Base-by-base conservation (phyloP, 2,113 vertebrate species). In the Donacobius atricapilla region DNA sequence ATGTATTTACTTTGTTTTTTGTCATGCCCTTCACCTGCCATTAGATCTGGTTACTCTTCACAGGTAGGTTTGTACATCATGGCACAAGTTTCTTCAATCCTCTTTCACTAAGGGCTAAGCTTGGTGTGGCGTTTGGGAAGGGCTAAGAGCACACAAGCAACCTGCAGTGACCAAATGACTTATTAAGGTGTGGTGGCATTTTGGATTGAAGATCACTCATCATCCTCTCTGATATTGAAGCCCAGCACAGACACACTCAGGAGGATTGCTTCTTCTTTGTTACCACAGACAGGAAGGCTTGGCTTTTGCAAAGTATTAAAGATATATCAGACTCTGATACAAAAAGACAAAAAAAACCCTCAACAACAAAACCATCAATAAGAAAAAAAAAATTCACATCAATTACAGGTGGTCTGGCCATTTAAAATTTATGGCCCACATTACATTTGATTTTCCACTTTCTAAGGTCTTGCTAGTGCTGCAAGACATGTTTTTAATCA, bases 401-500 rank as follows among this genome's bases (percentile, higher is more conserved):
- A 73, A 45, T 78, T 68, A 64, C 25, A 73, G 23, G 28, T 79
- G 44, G 87, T 72, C 17, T 64, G 37, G 18, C 15, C 25, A 81
- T 80, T 70, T 93, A 40, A 90, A 72, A 50, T 82, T 86, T 90
- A 50, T 57, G 27, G 15, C 22, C 33, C 39, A 63, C 47, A 69
- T 50, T 87, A 25, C n/a, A 60, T 80, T 94, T 92, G 69, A 63
- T 89, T 96, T 94, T 51, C 53, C 20, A 23, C 51, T 87, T 73
- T 91, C 27, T 57, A 69, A 83, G 76, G 45, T 84, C 80, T 81
- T 84, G 25, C 83, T 94, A 89, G 92, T 93, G 69, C 72, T 85
- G 33, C 61, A 96, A 92, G 83, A 90, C 61, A 48, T 81, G 30
- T 78, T 95, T 95, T 82, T 83, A 91, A 89, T 94, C 72, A 94